These are phyloP conservation scores for Hypotaenidia okinawae DNA, from an alignment of 2,797 vertebrate species.

Conservation along the genomic window DNA sequence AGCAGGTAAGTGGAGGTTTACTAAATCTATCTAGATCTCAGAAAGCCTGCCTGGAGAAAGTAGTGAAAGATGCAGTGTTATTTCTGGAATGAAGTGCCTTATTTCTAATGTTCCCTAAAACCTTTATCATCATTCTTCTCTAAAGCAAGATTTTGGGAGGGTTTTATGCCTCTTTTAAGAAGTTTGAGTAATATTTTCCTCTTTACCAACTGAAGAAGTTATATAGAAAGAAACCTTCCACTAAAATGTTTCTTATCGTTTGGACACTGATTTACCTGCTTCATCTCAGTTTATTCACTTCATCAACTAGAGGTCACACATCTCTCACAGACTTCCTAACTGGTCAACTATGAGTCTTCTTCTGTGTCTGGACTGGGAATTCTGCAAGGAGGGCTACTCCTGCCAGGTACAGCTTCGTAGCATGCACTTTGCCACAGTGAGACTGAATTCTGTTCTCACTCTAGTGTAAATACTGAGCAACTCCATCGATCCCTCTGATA, in stretches of 20 bases:
- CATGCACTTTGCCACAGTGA: not conserved
- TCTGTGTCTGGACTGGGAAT: not conserved
- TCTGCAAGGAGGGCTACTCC: not conserved
- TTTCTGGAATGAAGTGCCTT: not conserved
- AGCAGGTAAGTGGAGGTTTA: conserved; percentile 73
- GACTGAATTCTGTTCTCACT: not conserved
- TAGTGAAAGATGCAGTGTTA: not conserved
- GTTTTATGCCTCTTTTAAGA: not conserved
- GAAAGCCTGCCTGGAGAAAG: not conserved
- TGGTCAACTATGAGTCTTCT: not conserved
- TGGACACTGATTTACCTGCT: not conserved
- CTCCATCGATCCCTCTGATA: not conserved
- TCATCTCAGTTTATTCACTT: not conserved
- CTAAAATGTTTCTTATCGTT: not conserved
- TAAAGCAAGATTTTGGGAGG: not conserved
- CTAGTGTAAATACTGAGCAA: not conserved
- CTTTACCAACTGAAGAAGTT: not conserved
- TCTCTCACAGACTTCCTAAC: not conserved
- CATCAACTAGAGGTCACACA: not conserved
- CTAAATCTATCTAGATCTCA: conserved; percentile 17
- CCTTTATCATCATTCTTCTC: not conserved
- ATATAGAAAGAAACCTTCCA: not conserved
- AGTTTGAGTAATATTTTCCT: not conserved
- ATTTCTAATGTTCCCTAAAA: not conserved
- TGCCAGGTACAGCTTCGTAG: not conserved